Base-by-base conservation (phyloP, 2,888 invertebrate genomes). In the Eurois occulta region DNA sequence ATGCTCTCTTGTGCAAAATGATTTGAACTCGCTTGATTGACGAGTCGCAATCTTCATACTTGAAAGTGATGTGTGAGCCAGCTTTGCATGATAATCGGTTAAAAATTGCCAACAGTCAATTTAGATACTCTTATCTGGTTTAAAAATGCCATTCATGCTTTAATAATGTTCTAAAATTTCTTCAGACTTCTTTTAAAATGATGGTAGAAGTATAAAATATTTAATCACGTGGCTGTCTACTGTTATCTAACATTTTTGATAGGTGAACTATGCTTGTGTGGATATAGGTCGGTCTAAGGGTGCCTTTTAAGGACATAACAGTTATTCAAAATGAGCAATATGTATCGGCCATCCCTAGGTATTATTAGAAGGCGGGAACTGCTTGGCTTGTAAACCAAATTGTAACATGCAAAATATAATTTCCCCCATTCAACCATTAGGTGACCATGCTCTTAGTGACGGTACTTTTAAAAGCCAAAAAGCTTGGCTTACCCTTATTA, bases 1-100 rank as follows among this genome's bases (percentile, higher is more conserved):
- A 77, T 77, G 77, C 68, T 72, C 85, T 71, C 75, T 75, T 75
- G 75, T 41, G 64, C 28, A 67, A 41, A 72, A 52, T 68, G 68
- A 81, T 74, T 84, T 60, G 28, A 48, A 55, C 60, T 66, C 48
- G 65, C 41, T 58, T 66, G 79, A 76, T 65, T 84, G 75, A 69
- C 67, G 55, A 67, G 32, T 68, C n/a, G 35, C 58, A n/a, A 70
- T 78, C 66, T 73, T 83, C 46, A 46, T 8, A 38, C 48, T 66
- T 70, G 32, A 62, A 60, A 64, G 52, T 66, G 35, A 60, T 46
- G 43, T 52, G 43, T 10, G 21, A 38, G 11, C n/a, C n/a, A 55
- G 18, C 1, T 21, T 65, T 65, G 13, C 43, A 4, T 41, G 64
- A 41, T n/a, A 16, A n/a, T 64, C 7, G 11, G 11, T 35, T 62